A percentile compares a stretch with the other conserved stretches of the same genome.
These are phyloP conservation scores for Hybos culiciformis DNA, from an alignment of 2,888 invertebrate genomes.

Conservation along the genomic window DNA sequence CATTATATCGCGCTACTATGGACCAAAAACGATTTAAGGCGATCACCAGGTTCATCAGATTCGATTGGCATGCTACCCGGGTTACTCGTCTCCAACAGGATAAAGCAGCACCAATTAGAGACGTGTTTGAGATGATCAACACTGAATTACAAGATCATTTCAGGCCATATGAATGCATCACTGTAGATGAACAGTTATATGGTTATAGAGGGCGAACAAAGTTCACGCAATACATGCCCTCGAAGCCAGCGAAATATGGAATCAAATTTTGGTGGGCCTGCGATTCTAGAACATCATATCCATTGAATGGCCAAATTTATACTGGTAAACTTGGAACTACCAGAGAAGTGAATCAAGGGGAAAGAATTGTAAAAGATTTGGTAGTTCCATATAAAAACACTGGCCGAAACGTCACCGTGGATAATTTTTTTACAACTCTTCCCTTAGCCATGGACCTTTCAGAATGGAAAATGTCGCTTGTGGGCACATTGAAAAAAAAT, in stretches of 20 bases:
- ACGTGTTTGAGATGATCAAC: background rate
- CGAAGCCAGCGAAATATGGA: background rate
- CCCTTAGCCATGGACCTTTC: too few relatives aligned
- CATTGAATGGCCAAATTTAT: slow-evolving; percentile 16
- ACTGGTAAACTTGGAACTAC: slow-evolving; percentile 12
- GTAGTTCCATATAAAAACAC: background rate
- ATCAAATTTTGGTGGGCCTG: slow-evolving; percentile 11
- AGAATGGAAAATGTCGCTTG: too few relatives aligned
- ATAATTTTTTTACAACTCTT: too few relatives aligned
- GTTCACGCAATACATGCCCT: background rate
- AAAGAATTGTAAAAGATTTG: slow-evolving; percentile 4
- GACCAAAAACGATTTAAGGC: too few relatives aligned
- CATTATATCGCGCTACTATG: too few relatives aligned
- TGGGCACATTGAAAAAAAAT: too few relatives aligned
- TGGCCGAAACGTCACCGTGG: too few relatives aligned
- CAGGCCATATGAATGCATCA: background rate
- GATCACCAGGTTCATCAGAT: too few relatives aligned
- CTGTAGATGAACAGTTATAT: background rate
- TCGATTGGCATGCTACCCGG: too few relatives aligned
- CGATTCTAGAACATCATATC: slow-evolving; percentile 19
- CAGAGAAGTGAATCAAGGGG: background rate
- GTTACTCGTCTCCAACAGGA: too few relatives aligned
- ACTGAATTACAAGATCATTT: background rate
- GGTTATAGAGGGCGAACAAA: background rate
- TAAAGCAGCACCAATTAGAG: background rate